phyloP scores from a whole-genome alignment of 2,888 invertebrate species.

The Lasioglossum zephyrum region DNA sequence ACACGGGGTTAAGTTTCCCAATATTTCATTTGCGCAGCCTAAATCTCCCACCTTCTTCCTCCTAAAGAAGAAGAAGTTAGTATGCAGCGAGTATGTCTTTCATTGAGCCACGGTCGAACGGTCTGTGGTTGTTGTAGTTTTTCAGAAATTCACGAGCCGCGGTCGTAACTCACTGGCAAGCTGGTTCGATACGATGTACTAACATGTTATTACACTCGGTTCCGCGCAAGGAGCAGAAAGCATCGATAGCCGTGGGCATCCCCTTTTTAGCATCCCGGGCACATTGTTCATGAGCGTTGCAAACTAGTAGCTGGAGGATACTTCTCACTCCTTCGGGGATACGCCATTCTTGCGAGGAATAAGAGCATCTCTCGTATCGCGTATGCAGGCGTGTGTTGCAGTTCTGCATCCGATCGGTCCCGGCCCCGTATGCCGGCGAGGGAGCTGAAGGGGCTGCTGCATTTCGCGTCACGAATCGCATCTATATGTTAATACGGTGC shows the following conservation, averaged over 20 bases:
- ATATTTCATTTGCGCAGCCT: not conserved
- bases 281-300: conserved; percentile 63
- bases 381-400: conserved; percentile 13
- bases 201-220: conserved; percentile 46
- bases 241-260: conserved; percentile 39
- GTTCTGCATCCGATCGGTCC: not conserved
- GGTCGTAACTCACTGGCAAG: conserved; percentile 29
- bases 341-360: conserved; percentile 31
- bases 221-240: conserved; percentile 31
- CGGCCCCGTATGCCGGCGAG: not conserved
- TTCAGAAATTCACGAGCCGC: conserved; percentile 22
- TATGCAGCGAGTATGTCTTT: not conserved
- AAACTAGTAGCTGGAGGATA: conserved; percentile 60
- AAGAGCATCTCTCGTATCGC: conserved; percentile 46
- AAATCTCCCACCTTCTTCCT: too few relatives aligned
- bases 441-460: conserved; percentile 33
- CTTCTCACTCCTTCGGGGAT: conserved; percentile 23
- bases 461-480: conserved; percentile 78
- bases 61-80: not conserved
- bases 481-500: conserved; percentile 80
- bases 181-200: conserved; percentile 32
- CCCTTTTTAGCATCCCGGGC: conserved; percentile 38
- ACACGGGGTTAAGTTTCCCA: not conserved
- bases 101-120: not conserved
- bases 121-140: conserved; percentile 11